Conservation (phyloP, 2,797 vertebrate genomes). For the Protosalanx chinensis region DNA sequence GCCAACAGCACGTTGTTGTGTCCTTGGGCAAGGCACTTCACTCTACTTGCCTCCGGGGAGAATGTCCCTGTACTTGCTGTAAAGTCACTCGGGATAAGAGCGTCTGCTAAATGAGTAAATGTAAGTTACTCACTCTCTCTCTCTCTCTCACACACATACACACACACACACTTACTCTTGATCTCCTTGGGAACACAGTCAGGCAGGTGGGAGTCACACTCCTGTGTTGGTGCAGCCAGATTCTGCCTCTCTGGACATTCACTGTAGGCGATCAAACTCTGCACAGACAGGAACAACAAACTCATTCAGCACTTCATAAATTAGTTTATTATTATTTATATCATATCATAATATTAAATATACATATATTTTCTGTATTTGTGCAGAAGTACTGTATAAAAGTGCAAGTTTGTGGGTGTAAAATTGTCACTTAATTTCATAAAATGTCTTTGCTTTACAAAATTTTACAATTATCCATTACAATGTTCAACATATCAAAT, state of each 20-base stretch:
- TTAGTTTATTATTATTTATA: no score
- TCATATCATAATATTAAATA: no score
- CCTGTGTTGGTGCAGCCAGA: not conserved
- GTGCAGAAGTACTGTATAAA: not conserved
- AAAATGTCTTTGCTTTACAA: not conserved
- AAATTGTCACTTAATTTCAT: not conserved
- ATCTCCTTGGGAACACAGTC: slow-evolving; percentile 66
- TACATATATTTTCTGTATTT: not conserved
- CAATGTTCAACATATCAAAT: no score
- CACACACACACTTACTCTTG: slow-evolving; percentile 54
- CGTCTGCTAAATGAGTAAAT: no score
- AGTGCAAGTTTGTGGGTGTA: no score
- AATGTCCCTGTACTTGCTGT: no score
- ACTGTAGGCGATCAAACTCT: slow-evolving; percentile 12
- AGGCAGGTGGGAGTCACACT: slow-evolving; percentile 46
- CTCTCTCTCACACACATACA: not conserved
- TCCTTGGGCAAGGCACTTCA: no score
- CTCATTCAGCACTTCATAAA: not conserved
- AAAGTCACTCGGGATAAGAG: no score
- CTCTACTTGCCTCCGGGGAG: no score
- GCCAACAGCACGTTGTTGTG: no score
- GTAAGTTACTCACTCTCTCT: no score
- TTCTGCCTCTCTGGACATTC: not conserved
- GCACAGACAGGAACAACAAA: slow-evolving; percentile 6
- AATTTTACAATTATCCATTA: no score